These are phyloP conservation scores for Alaudala cheleensis DNA, from an alignment of 2,113 vertebrate genomes.

Conservation along the genomic window DNA sequence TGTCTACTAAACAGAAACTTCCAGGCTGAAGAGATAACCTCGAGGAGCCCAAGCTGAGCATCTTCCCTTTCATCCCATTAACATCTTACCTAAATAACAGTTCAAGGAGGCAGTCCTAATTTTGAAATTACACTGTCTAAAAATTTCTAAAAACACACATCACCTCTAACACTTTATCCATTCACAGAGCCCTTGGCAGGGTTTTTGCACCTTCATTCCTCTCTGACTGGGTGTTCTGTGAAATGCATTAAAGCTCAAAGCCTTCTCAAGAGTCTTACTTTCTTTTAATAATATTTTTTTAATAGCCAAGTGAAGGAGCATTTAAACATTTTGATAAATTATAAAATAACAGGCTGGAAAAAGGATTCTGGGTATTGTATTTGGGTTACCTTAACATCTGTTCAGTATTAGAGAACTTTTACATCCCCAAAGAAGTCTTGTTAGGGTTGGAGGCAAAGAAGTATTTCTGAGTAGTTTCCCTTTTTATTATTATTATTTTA, in stretches of 20 bases:
- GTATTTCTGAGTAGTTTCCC: neutral
- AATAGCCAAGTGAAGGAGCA: neutral
- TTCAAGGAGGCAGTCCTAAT: neutral
- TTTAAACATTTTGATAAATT: conserved; percentile 24
- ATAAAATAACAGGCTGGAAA: conserved; percentile 9
- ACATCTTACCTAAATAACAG: neutral
- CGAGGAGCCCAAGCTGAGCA: neutral
- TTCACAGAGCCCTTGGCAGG: conserved; percentile 28
- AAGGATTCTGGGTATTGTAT: neutral
- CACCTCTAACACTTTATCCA: conserved; percentile 11
- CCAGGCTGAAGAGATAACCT: neutral
- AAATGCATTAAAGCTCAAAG: conserved; percentile 27
- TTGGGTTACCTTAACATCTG: neutral
- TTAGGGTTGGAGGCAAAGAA: neutral
- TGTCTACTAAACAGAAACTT: neutral
- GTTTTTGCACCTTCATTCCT: conserved; percentile 35
- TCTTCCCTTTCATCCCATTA: neutral
- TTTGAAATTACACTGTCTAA: neutral
- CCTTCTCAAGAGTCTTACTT: conserved; percentile 25
- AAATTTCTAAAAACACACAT: neutral
- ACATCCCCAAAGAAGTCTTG: neutral
- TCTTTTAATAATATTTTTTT: conserved; percentile 40
- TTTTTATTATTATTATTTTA: neutral
- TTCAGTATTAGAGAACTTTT: neutral
- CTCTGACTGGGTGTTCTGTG: conserved; percentile 25